These are phyloP conservation scores for Streptopelia turtur DNA, from an alignment of 2,797 vertebrate species.

Conservation along the genomic window DNA sequence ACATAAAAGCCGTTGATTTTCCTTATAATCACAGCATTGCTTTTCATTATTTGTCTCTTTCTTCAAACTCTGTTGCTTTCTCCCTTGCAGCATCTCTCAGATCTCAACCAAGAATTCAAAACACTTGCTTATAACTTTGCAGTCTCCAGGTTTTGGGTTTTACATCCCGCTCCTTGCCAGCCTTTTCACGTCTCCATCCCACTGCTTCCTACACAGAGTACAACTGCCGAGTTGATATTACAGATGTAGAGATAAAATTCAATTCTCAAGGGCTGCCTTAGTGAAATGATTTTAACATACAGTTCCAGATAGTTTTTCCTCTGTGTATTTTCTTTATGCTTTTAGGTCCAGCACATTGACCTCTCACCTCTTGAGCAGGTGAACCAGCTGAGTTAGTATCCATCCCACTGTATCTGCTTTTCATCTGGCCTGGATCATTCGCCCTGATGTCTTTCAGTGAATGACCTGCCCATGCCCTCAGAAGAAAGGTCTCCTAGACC, in stretches of 20 bases:
- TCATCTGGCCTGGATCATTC: neutral
- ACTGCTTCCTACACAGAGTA: slow-evolving; percentile 59
- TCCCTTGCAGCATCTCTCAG: neutral
- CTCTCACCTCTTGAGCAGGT: neutral
- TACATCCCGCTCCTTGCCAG: slow-evolving; percentile 23
- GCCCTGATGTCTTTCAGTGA: neutral
- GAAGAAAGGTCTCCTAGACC: neutral
- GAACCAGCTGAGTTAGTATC: neutral
- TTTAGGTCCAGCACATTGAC: neutral
- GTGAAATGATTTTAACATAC: neutral
- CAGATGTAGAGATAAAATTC: slow-evolving; percentile 39
- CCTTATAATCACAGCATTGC: neutral
- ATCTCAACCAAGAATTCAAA: neutral
- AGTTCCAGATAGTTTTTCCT: neutral
- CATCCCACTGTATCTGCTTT: accelerated
- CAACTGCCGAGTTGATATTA: slow-evolving; percentile 50
- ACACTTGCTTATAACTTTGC: neutral
- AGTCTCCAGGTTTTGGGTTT: slow-evolving; percentile 16
- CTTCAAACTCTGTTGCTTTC: neutral
- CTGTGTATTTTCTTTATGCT: neutral
- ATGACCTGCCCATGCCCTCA: neutral
- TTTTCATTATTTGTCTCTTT: neutral
- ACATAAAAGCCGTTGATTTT: neutral
- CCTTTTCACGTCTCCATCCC: slow-evolving; percentile 41
- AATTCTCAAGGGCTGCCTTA: neutral